Percentiles rank a stretch among this genome's conserved stretches.
Evolutionary conservation across 2,888 invertebrate genomes (phyloP).

Genomic region (Orthonychiurus folsomi): DNA sequence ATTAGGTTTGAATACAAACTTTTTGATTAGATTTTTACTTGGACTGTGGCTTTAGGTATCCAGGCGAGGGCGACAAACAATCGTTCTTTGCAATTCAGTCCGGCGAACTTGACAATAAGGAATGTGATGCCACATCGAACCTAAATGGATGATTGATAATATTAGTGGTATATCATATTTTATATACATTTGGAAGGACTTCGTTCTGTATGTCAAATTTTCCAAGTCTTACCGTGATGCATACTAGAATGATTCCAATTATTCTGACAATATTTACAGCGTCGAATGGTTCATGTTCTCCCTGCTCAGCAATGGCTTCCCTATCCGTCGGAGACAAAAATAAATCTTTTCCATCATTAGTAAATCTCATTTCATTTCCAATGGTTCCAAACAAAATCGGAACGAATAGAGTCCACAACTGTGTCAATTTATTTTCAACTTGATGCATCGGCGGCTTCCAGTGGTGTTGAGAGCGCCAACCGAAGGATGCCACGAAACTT

Average conservation of each 20-base stretch:
- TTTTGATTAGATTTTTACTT: constrained; percentile 19
- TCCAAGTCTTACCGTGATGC: no score
- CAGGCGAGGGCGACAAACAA: constrained; percentile 33
- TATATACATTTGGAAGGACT: no score
- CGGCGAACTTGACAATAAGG: constrained; percentile 13
- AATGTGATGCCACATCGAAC: constrained; percentile 25
- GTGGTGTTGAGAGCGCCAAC: constrained; percentile 39
- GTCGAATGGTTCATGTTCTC: constrained; percentile 15
- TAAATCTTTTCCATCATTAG: constrained; percentile 26
- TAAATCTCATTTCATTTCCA: constrained; percentile 62
- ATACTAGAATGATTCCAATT: constrained; percentile 21
- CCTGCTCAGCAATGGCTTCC: constrained; percentile 10
- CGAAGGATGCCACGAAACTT: constrained; percentile 39
- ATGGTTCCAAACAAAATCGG: constrained; percentile 68
- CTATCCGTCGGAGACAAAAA: constrained; percentile 29
- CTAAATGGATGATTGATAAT: constrained; percentile 19
- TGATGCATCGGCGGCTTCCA: constrained; percentile 46
- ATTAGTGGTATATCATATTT: no score
- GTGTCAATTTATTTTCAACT: constrained; percentile 51
- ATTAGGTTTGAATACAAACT: not conserved
- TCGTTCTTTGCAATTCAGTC: constrained; percentile 26
- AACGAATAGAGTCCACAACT: constrained; percentile 64
- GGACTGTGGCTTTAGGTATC: constrained; percentile 40
- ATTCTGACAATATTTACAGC: constrained; percentile 25
- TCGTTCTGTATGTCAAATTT: no score